Evolutionary conservation across 2,797 vertebrate genomes (phyloP), one percentile per base, ranked within the genome.

Genomic region (Sebastes diploproa): DNA sequence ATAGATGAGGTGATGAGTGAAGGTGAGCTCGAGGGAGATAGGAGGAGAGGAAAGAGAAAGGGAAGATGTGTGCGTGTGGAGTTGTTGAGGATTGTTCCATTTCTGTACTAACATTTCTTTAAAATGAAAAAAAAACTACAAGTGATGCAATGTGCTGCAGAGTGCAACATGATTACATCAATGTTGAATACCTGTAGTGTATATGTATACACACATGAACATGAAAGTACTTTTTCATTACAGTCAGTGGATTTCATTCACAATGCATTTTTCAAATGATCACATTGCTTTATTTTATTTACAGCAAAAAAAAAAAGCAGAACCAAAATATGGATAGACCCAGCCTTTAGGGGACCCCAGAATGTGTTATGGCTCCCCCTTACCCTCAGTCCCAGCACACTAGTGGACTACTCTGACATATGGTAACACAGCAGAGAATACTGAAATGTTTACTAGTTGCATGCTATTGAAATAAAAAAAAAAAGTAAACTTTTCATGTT

Each of bases 1-100:
- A 86, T 90, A 91, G 89, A 91, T 88, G 86, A 90, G 91, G 83
- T 88, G 88, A 91, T 90, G 90, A 92, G 90, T 90, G 89, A 93
- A 89, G 93, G 91, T 92, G 89, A 93, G 82, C 85, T 75, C 12
- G 76, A 86, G 86, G 89, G 90, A 91, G 88, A 83, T 81, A 67
- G 86, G 78, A 86, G 78, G 81, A 86, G 85, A 81, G 71, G 50
- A 67, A 75, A 59, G 74, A 78, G 73, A 82, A 62, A 76, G 55
- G 22, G 38, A 42, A 42, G 38, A 42, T 42, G 38, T 42, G 38
- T 42, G 38, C 14, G 14, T 42, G 38, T 42, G 32, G 46, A 16
- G 16, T 67, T 4, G 2, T 12, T 42, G 14, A 16, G 58, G 54
- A 58, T 86, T 60, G 72, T 58, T 82, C 50, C n/a, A 42, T 72